These are phyloP conservation scores for Bellardia pandia DNA, from an alignment of 2,888 invertebrate species.

Conservation along the genomic window DNA sequence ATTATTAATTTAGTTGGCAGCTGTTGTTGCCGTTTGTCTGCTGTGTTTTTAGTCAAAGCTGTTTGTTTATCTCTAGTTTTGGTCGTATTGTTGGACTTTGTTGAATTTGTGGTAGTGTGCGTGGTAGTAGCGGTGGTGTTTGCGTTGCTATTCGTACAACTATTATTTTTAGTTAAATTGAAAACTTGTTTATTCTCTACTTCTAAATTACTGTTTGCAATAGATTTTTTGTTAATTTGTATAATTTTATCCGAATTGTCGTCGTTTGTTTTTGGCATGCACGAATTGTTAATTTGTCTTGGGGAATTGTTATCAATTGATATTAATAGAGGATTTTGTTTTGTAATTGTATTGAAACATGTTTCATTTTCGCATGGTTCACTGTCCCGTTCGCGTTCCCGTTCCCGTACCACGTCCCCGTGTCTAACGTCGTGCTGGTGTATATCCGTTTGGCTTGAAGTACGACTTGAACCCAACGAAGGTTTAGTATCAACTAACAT, in stretches of 20 bases:
- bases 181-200: constrained; percentile 74
- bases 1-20: constrained; percentile 68
- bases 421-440: background rate
- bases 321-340: constrained; percentile 30
- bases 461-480: constrained; percentile 79
- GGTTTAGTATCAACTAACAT: constrained; percentile 80
- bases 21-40: constrained; percentile 68
- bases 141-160: constrained; percentile 47
- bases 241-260: constrained; percentile 36
- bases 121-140: constrained; percentile 22
- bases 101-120: constrained; percentile 35
- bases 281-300: constrained; percentile 31
- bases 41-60: constrained; percentile 68
- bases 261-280: background rate
- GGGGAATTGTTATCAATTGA: constrained; percentile 14
- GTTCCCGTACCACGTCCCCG: constrained; percentile 40
- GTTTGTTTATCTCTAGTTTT: constrained; percentile 68
- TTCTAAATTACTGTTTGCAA: constrained; percentile 65
- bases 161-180: constrained; percentile 63
- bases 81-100: constrained; percentile 50
- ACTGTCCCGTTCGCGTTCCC: constrained; percentile 29
- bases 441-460: constrained; percentile 71
- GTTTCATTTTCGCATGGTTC: constrained; percentile 60
- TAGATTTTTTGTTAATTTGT: constrained; percentile 39
- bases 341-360: constrained; percentile 38